These are phyloP conservation scores for Blastomussa wellsi DNA, from an alignment of 92 coral and sea anemone species.

Conservation along the genomic window DNA sequence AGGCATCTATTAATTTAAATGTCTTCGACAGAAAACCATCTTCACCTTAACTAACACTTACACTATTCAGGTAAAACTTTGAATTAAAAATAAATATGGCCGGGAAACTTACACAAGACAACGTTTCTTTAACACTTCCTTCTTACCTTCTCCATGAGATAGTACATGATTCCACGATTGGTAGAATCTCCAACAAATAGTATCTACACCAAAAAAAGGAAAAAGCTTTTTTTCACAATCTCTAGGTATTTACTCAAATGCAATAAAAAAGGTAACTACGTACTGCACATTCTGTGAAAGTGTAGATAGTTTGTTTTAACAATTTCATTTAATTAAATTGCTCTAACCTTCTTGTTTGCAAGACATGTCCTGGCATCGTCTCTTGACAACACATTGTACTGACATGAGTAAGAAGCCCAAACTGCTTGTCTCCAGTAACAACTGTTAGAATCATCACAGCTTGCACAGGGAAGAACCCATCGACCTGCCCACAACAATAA, in stretches of 20 bases:
- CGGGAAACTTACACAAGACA: not conserved
- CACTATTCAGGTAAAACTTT: not conserved
- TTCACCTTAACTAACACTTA: not conserved
- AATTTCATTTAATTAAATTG: not conserved
- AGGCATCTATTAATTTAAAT: not conserved
- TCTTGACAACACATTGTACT: slow-evolving; percentile 48
- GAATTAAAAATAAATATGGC: too few relatives aligned
- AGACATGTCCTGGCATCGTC: slow-evolving; percentile 57
- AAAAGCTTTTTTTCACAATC: not conserved
- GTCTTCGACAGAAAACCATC: not conserved
- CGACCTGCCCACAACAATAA: slow-evolving; percentile 47
- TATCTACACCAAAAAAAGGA: slow-evolving; percentile 41
- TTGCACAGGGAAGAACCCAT: slow-evolving; percentile 76
- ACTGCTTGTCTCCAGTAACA: slow-evolving; percentile 74
- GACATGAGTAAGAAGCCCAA: slow-evolving; percentile 72
- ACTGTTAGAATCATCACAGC: slow-evolving; percentile 59
- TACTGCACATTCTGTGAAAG: too few relatives aligned
- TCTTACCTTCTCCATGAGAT: slow-evolving; percentile 82
- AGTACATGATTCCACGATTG: slow-evolving; percentile 87
- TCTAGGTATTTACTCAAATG: not conserved
- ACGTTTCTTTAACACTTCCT: not conserved
- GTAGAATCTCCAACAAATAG: slow-evolving; percentile 87
- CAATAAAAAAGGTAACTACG: too few relatives aligned
- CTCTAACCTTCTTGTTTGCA: slow-evolving; percentile 72
- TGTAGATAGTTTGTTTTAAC: too few relatives aligned